These are phyloP conservation scores for Megaceryle torquata DNA, from an alignment of 2,113 vertebrate genomes.

Conservation along the genomic window DNA sequence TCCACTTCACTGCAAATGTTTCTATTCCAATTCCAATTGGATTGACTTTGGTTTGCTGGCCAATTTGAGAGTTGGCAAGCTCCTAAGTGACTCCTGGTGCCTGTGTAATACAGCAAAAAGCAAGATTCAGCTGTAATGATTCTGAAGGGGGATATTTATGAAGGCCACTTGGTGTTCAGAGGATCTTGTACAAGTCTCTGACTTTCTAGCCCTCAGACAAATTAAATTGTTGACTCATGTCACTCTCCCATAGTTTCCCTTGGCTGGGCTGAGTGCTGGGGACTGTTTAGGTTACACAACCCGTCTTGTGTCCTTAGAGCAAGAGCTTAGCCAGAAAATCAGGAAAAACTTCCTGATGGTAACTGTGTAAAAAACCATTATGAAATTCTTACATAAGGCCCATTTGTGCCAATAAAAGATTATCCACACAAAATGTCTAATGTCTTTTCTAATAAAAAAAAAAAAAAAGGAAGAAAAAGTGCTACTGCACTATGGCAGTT, in stretches of 20 bases:
- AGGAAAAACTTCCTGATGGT: not conserved
- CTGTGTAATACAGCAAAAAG: not conserved
- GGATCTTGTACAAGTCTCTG: not conserved
- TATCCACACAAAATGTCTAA: not conserved
- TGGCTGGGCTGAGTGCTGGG: not conserved
- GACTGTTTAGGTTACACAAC: not conserved
- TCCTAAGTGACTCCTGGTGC: constrained; percentile 16
- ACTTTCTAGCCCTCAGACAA: not conserved
- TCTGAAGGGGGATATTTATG: constrained; percentile 10
- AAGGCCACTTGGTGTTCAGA: not conserved
- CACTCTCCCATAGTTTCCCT: not conserved
- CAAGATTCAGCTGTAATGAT: not conserved
- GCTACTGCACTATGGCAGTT: not conserved
- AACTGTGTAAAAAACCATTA: not conserved
- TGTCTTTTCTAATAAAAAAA: not conserved
- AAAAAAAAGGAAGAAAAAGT: not conserved
- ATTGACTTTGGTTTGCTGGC: constrained; percentile 19
- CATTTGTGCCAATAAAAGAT: not conserved
- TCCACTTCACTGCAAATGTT: not conserved
- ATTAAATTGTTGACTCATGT: not conserved
- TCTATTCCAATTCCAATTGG: constrained; percentile 12
- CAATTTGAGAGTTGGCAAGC: constrained; percentile 8
- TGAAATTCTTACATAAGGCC: not conserved
- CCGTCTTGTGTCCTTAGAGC: not conserved
- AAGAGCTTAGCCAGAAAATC: not conserved